These are phyloP conservation scores for Zhuqinia jingwanae DNA, from an alignment of 2,888 invertebrate species.

Conservation along the genomic window DNA sequence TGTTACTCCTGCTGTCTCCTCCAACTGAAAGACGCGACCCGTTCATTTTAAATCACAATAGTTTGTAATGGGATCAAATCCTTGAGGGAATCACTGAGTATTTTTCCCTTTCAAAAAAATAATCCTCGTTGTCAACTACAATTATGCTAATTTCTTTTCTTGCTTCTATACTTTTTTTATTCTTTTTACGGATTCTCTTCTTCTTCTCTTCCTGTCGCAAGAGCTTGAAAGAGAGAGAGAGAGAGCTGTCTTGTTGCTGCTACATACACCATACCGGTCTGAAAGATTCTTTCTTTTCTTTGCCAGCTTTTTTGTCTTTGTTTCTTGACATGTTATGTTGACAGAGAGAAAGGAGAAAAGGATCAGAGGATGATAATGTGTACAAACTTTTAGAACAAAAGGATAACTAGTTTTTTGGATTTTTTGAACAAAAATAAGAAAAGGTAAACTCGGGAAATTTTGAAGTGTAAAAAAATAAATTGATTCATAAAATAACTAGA, in stretches of 20 bases:
- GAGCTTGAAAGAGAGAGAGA: background rate
- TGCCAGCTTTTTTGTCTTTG: background rate
- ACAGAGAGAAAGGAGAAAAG: too few relatives aligned
- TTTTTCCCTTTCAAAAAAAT: slow-evolving; percentile 69
- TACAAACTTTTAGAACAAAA: too few relatives aligned
- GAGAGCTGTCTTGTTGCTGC: background rate
- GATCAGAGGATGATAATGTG: too few relatives aligned
- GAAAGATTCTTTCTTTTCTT: background rate
- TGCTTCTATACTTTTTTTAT: background rate
- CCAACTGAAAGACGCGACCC: slow-evolving; percentile 31
- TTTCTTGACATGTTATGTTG: background rate
- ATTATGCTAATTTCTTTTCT: slow-evolving; percentile 72
- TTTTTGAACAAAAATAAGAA: too few relatives aligned
- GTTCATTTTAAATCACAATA: slow-evolving; percentile 72
- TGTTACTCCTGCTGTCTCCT: background rate
- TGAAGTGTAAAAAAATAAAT: too few relatives aligned
- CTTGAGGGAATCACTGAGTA: slow-evolving; percentile 68
- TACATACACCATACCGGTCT: too few relatives aligned
- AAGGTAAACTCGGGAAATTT: too few relatives aligned
- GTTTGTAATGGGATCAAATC: slow-evolving; percentile 73
- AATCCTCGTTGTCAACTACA: slow-evolving; percentile 71
- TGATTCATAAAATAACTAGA: too few relatives aligned
- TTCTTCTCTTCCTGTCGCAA: background rate
- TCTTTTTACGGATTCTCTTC: background rate
- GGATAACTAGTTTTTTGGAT: too few relatives aligned